A percentile compares a stretch with the other conserved stretches of the same genome.
Conservation (phyloP, 2,888 invertebrate species). For the Andrena hattorfiana region DNA sequence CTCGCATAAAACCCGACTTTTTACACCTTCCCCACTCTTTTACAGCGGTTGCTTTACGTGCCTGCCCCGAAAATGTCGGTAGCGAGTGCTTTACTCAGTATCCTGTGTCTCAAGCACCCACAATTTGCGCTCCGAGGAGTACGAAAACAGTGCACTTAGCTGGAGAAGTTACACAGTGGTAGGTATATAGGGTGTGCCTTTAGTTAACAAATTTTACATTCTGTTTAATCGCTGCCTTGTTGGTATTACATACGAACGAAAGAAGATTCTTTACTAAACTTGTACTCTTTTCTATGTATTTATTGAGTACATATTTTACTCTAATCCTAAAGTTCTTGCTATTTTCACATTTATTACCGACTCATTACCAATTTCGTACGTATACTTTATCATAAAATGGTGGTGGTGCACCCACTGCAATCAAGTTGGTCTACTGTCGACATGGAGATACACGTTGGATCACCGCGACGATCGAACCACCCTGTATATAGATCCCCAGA, state of each 20-base stretch:
- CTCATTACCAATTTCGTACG: not conserved
- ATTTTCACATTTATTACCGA: not conserved
- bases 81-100: constrained; percentile 71
- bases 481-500: constrained; percentile 9
- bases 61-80: constrained; percentile 67
- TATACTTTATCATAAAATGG: not conserved
- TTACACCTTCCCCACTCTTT: constrained; percentile 66
- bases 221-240: constrained; percentile 2
- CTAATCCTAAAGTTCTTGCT: not conserved
- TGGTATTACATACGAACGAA: not conserved
- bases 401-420: no score
- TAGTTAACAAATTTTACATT: not conserved
- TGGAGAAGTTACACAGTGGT: constrained; percentile 27
- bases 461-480: constrained; percentile 20
- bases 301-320: not conserved
- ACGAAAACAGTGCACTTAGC: constrained; percentile 69
- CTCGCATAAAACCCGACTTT: constrained; percentile 35
- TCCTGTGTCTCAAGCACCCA: constrained; percentile 70
- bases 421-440: not conserved
- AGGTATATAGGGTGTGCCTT: constrained; percentile 21
- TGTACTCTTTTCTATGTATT: not conserved
- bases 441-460: not conserved
- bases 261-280: not conserved
- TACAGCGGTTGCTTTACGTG: constrained; percentile 68
- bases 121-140: constrained; percentile 74